Evolutionary conservation across 2,888 invertebrate species (phyloP), one percentile per base, ranked within the genome.

Genomic region (Drosophila aldrichi): DNA sequence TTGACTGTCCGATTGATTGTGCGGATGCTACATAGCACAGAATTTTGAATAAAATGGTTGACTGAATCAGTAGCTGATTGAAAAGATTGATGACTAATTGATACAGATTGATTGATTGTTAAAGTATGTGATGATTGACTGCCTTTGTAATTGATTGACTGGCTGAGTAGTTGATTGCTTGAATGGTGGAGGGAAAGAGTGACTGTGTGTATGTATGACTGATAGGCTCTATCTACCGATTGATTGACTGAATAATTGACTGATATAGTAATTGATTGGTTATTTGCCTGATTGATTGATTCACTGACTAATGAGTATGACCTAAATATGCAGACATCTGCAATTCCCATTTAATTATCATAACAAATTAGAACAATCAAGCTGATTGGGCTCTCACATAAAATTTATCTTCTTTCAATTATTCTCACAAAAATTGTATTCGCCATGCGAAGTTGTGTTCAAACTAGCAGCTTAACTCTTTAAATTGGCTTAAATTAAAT

Each of bases 401-500:
- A 14, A 36, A 22, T 22, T 52, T 22, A 22, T 22, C 1, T 5
- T 1, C 8, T 2, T 29, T 1, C 3, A 32, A 48, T 18, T 18
- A 32, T 32, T 12, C 32, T 6, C 18, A 32, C 10, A 12, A 10
- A 32, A 14, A 65, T 32, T 1, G 41, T 34, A 43, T 38, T 29
- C 7, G 14, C 6, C 38, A 40, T 49, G 48, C 38, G 48, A 4
- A 12, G 14, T 40, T 5, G 2, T 3, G 9, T 14, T 7, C 7
- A 10, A 20, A 1, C n/a, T 29, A 18, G 20, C 0, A 4, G 14
- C 10, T 32, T 32, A 25, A 32, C 22, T 54, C 38, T 52, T 51
- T 52, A 72, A 79, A 82, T 82, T 79, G 80, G 66, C 44, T 41
- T 43, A 18, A 79, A 80, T 82, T 71, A 77, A 79, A 85, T 62